Base-by-base conservation (phyloP, 2,797 vertebrate species). In the Poliocrania exsul region DNA sequence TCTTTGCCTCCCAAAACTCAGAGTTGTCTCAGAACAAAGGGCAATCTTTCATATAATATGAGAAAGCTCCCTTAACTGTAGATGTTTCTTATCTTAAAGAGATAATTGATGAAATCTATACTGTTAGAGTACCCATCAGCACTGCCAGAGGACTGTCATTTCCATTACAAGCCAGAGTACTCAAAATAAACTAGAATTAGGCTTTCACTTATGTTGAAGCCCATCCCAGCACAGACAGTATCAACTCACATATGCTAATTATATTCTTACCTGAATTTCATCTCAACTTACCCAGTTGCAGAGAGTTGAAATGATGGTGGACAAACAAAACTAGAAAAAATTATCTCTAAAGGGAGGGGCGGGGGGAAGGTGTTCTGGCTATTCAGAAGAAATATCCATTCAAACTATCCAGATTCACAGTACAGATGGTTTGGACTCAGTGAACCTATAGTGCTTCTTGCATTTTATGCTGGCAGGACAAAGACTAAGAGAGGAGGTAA, bases 81-180 rank as follows among this genome's bases (percentile, higher is more conserved):
- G 58, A 91, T 51, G n/a, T 89, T 58, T 88, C 82, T 89, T 84
- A 82, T 86, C 62, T 81, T 69, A 75, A 86, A 74, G 71, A 80
- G 57, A 37, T 69, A 50, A 69, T 35, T 87, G 24, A 60, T 84
- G 64, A 92, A 23, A 14, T 71, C 33, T 11, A n/a, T 40, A 28
- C 17, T 35, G 23, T 35, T 40, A 9, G 23, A 67, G 49, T 50
- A 82, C 28, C 49, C 88, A 35, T n/a, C 72, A 50, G n/a, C 18
- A 10, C 38, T 24, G 16, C 28, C 75, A 74, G 17, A 50, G 46
- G 33, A 47, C 56, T 78, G 13, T 69, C 47, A 29, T 53, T 56
- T 64, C 50, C 50, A 78, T 47, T 85, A 35, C 0, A 3, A 73
- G 7, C 24, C 28, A 3, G 6, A 56, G 13, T 23, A 31, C 38